phyloP scores from a whole-genome alignment of 2,113 vertebrate genomes.

The Pitta sordida region DNA sequence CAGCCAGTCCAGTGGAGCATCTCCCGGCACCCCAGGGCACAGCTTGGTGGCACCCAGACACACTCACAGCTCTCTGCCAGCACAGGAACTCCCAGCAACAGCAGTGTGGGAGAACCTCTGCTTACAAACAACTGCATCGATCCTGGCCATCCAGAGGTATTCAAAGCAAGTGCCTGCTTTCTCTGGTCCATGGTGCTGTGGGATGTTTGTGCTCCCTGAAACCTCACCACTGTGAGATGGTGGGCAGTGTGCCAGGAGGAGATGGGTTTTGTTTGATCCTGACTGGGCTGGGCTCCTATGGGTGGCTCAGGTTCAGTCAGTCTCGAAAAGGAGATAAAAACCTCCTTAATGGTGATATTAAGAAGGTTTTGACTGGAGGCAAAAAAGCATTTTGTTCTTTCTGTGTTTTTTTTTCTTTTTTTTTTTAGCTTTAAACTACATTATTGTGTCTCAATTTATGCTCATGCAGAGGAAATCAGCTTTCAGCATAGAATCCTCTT shows the following conservation, averaged over 20 bases:
- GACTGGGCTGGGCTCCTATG: not conserved
- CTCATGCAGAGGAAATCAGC: not conserved
- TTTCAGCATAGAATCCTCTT: not conserved
- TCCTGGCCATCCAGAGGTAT: not conserved
- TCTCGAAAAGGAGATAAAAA: not conserved
- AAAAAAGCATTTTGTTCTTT: constrained; percentile 43
- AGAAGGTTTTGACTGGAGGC: constrained; percentile 14
- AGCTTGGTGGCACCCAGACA: not conserved
- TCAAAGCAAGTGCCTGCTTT: not conserved
- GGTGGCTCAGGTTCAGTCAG: not conserved
- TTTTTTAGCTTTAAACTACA: not conserved
- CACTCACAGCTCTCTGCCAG: not conserved
- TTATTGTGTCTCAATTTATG: constrained; percentile 7
- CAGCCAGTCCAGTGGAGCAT: not conserved
- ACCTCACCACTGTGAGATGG: rapidly evolving
- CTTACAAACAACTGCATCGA: not conserved
- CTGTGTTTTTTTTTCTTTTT: rapidly evolving
- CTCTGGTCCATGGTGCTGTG: rapidly evolving
- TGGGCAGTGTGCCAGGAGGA: not conserved
- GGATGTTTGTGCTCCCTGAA: not conserved
- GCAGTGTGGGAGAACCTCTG: not conserved
- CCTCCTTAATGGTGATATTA: not conserved
- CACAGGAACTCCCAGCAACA: not conserved
- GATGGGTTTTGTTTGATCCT: not conserved
- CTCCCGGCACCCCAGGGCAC: not conserved